A percentile compares a stretch with the other conserved stretches of the same genome.
Conservation (phyloP, 2,888 invertebrate genomes). For the Physocephala rufipes region DNA sequence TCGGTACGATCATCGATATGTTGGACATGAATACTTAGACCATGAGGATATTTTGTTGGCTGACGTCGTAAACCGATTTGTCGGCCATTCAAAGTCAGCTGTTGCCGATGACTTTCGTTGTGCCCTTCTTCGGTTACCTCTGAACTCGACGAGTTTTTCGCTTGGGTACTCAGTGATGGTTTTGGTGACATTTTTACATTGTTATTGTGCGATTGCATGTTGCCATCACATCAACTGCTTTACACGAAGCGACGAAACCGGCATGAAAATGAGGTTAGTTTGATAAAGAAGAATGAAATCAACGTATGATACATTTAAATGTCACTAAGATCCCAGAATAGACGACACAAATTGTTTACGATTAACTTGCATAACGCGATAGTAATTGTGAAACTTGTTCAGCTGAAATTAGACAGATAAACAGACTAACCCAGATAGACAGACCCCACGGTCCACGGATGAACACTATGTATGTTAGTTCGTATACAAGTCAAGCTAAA, state of each 20-base stretch:
- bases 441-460: no score
- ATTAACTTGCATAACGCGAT: constrained; percentile 38
- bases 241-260: background rate
- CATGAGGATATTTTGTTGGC: constrained; percentile 60
- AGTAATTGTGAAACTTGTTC: constrained; percentile 23
- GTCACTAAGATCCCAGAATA: constrained; percentile 34
- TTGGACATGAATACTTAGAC: constrained; percentile 55
- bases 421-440: background rate
- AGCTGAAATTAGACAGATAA: constrained; percentile 13
- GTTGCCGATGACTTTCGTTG: constrained; percentile 3
- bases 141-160: constrained; percentile 14
- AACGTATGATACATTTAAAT: constrained; percentile 27
- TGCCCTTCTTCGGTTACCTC: constrained; percentile 1
- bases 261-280: no score
- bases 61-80: constrained; percentile 52
- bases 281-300: background rate
- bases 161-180: constrained; percentile 20
- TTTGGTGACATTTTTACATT: constrained; percentile 22
- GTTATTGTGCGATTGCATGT: constrained; percentile 38
- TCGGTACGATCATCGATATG: constrained; percentile 41
- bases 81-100: constrained; percentile 41
- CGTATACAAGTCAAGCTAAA: constrained; percentile 2
- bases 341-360: constrained; percentile 2
- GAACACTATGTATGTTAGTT: no score
- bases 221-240: constrained; percentile 13